Percentiles rank a stretch among this genome's conserved stretches.
Evolutionary conservation across 2,113 vertebrate species (phyloP).

Genomic region (Phasianus colchicus): DNA sequence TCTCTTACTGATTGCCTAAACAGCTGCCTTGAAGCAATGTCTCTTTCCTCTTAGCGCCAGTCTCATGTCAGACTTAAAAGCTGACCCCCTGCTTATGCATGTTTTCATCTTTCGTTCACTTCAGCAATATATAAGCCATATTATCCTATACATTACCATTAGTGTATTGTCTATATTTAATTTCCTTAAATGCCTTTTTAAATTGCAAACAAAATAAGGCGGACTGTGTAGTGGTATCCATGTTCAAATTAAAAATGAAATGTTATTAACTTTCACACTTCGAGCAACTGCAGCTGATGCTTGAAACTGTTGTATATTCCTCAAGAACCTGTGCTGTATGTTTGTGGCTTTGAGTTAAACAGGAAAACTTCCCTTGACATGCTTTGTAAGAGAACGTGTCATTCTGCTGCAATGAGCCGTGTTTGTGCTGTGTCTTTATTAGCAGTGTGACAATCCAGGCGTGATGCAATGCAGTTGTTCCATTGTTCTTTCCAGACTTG

Average conservation of each 20-base stretch:
- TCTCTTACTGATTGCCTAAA: neutral
- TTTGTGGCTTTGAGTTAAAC: constrained; percentile 12
- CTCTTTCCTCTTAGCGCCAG: neutral
- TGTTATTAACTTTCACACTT: neutral
- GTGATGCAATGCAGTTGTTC: constrained; percentile 26
- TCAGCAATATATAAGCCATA: neutral
- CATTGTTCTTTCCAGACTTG: neutral
- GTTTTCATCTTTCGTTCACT: neutral
- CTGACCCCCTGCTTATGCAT: neutral
- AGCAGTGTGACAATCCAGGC: neutral
- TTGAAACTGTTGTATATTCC: constrained; percentile 11
- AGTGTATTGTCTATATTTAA: neutral
- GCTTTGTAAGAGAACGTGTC: neutral
- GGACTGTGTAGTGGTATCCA: neutral
- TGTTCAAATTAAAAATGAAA: neutral
- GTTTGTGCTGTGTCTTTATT: constrained; percentile 21
- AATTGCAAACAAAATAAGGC: neutral
- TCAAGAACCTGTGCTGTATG: neutral
- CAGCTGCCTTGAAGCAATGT: neutral
- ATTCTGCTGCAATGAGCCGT: neutral
- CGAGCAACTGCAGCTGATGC: neutral
- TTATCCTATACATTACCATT: neutral
- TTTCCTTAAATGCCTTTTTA: neutral
- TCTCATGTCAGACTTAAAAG: neutral
- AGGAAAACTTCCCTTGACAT: neutral